Evolutionary conservation across 2,797 vertebrate species (phyloP).

Genomic region (Rhynchotus rufescens): DNA sequence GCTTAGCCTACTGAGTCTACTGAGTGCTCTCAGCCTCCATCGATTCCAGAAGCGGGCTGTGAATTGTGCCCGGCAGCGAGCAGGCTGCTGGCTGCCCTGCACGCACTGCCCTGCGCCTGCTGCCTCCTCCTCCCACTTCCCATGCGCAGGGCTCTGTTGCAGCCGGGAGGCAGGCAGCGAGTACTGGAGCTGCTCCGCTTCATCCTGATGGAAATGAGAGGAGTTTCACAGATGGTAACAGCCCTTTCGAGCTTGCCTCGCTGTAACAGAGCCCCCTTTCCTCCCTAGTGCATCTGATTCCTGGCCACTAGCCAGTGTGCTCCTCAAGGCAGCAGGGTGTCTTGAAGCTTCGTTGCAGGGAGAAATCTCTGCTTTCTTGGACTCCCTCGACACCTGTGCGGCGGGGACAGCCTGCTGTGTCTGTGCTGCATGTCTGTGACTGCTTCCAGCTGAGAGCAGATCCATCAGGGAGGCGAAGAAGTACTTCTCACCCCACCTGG

Average conservation of each 20-base stretch:
- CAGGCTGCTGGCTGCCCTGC: background rate
- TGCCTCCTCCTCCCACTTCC: background rate
- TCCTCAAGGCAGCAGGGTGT: conserved; percentile 3
- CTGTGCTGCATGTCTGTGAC: accelerated
- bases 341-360: background rate
- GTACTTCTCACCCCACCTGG: background rate
- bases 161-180: background rate
- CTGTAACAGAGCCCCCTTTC: background rate
- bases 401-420: background rate
- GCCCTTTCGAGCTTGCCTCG: background rate
- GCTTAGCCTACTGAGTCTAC: conserved; percentile 24
- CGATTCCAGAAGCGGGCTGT: conserved; percentile 36
- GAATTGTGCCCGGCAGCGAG: conserved; percentile 44
- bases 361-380: background rate
- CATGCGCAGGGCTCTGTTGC: background rate
- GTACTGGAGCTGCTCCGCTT: accelerated
- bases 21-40: conserved; percentile 37
- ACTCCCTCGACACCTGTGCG: background rate
- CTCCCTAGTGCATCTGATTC: accelerated
- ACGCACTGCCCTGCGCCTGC: background rate
- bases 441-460: background rate
- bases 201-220: background rate
- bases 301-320: background rate
- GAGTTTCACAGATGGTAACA: background rate
- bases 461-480: background rate